Base-by-base conservation (phyloP, 2,113 vertebrate species). In the Benitochromis conjunctus region DNA sequence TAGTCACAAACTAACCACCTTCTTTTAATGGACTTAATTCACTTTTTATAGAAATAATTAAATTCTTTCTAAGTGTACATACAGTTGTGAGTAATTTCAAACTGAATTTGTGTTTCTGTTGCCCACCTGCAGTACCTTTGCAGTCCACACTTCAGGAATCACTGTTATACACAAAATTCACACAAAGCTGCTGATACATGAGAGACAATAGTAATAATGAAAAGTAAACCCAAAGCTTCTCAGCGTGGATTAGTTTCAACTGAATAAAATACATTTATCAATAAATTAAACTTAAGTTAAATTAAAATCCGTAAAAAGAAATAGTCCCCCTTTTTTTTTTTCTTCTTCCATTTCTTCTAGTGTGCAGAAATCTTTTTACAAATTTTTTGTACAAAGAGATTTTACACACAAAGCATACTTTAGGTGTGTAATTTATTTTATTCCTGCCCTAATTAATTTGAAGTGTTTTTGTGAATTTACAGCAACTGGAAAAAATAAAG, bases 401-500 rank as follows among this genome's bases (percentile, higher is more conserved):
- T 69, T 69, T 41, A 12, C 16, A 62, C 16, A 62, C 58, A 46
- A 21, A 11, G 5, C 9, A 48, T 71, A 46, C 41, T 46, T 69
- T 26, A 69, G 14, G 41, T 46, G 1, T 71, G 7, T 46, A 46
- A 16, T 71, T 0, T 62, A 34, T n/a, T 54, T 2, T 6, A 34
- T 64, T 74, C 24, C 3, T 74, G 8, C 14, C 29, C 41, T 71
- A 26, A 51, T 48, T 74, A 19, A 74, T 31, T 48, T 74, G 6
- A 31, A 74, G 21, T 66, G 74, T 58, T 57, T 89, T 10, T n/a
- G 18, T 80, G 16, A 51, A 79, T 86, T 19, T 80, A 16, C 56
- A 87, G 88, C 8, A 21, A 81, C 81, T 85, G 92, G 89, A 10
- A 95, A 93, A 89, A 79, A 76, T 38, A 96, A 93, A 92, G 31